Evolutionary conservation across 2,888 invertebrate species (phyloP), one percentile per base, ranked within the genome.

Genomic region (Tridacna crocea): DNA sequence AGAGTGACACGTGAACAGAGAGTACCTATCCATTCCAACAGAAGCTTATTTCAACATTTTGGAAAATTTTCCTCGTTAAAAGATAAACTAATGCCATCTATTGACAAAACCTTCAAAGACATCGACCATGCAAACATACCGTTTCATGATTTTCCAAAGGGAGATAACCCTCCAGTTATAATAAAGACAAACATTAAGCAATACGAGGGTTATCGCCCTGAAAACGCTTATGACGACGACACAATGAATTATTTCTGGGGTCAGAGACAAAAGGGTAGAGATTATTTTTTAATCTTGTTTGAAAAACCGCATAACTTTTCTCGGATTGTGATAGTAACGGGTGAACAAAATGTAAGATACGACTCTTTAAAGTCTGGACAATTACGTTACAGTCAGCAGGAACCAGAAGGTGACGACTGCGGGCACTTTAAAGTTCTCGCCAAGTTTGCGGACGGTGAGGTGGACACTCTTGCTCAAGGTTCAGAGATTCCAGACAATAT

Each of bases 81-180:
- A 74, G 80, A 89, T 63, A 89, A 88, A 83, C 68, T 85, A 27
- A 86, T 87, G 84, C 85, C 86, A 0, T 89, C 78, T 88, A 90
- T 75, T 90, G 88, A 89, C 61, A 60, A 26, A n/a, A 63, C 60
- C 12, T 88, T 86, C 55, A 88, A 84, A 73, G 87, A 84, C 36
- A 79, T 79, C 0, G 78, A 76, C 22, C 78, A 74, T 10, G 48
- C 80, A 15, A 58, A 61, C n/a, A 26, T 79, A 13, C 60, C 80
- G 12, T 68, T 79, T 10, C 65, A 68, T 26, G 79, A 75, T 65
- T 55, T 77, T 24, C 82, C 78, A 17, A 77, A 75, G 46, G 87
- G 87, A n/a, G 77, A 79, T 36, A 94, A 94, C 83, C 95, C 95
- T 0, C 85, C 91, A 8, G 95, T 94, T 0, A 90, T 89, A 47